Evolutionary conservation across 2,797 vertebrate genomes (phyloP).

Genomic region (Pipistrellus pipistrellus): DNA sequence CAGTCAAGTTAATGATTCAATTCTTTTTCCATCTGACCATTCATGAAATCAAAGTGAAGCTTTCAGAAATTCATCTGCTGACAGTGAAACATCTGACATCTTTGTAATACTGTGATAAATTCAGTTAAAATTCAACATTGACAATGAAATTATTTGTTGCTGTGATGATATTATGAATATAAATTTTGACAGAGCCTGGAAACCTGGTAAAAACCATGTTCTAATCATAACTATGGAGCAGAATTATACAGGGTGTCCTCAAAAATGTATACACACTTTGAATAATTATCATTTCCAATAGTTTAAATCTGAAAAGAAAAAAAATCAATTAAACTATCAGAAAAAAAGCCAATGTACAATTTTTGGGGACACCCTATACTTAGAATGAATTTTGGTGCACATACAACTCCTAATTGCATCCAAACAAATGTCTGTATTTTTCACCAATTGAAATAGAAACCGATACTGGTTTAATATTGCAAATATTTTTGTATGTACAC

Average conservation of each 20-base stretch:
- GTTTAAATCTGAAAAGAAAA: too few relatives aligned
- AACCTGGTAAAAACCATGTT: not conserved
- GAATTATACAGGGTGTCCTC: not conserved
- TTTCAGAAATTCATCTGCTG: slow-evolving; percentile 41
- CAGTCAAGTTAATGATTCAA: not conserved
- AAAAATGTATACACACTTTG: too few relatives aligned
- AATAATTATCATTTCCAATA: too few relatives aligned
- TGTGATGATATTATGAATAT: not conserved
- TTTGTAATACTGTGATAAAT: slow-evolving; percentile 14
- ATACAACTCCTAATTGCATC: not conserved
- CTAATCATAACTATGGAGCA: not conserved
- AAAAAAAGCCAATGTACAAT: too few relatives aligned
- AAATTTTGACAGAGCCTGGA: not conserved
- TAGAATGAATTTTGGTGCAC: slow-evolving; percentile 1
- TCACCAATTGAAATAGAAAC: slow-evolving; percentile 35
- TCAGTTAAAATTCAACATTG: slow-evolving; percentile 49
- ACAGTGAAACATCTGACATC: not conserved
- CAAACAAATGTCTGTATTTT: not conserved
- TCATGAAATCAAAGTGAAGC: slow-evolving; percentile 46
- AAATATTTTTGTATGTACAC: slow-evolving; percentile 20
- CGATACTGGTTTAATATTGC: slow-evolving; percentile 7
- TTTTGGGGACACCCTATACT: not conserved
- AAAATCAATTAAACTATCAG: too few relatives aligned
- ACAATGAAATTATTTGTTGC: slow-evolving; percentile 45
- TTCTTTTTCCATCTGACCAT: slow-evolving; percentile 24